These are phyloP conservation scores for Ivindomyrus marchei DNA, from an alignment of 2,113 vertebrate genomes.

Conservation along the genomic window DNA sequence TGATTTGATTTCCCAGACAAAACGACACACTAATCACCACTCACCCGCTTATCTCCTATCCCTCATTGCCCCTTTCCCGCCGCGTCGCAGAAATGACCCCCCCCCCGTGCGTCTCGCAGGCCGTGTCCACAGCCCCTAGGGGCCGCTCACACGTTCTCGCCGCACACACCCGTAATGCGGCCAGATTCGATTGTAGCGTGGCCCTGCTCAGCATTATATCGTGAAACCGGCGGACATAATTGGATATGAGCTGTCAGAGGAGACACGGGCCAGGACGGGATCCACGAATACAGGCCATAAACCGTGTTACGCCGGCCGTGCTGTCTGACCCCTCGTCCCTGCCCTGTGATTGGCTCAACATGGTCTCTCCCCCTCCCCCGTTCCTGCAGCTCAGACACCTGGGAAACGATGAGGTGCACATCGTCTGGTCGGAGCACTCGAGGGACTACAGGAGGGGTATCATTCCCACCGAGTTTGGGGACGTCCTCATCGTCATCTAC, in stretches of 20 bases:
- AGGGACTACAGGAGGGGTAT: slow-evolving; percentile 95
- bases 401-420: slow-evolving; percentile 98
- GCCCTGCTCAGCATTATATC: slow-evolving; percentile 89
- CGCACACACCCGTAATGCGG: slow-evolving; percentile 89
- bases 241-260: slow-evolving; percentile 67
- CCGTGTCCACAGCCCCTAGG: slow-evolving; percentile 69
- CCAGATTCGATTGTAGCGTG: slow-evolving; percentile 91
- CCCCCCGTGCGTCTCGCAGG: slow-evolving; percentile 64
- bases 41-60: slow-evolving; percentile 73
- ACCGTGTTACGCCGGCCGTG: slow-evolving; percentile 54
- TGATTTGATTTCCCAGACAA: slow-evolving; percentile 76
- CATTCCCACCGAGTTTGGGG: slow-evolving; percentile 97
- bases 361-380: not conserved
- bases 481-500: slow-evolving; percentile 96
- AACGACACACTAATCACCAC: slow-evolving; percentile 76
- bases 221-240: slow-evolving; percentile 89
- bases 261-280: slow-evolving; percentile 56
- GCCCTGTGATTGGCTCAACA: not conserved
- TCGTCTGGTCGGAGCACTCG: slow-evolving; percentile 97
- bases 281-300: slow-evolving; percentile 44
- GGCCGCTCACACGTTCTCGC: slow-evolving; percentile 70
- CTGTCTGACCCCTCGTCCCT: not conserved
- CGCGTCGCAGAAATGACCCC: slow-evolving; percentile 70
- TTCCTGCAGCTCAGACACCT: slow-evolving; percentile 80
- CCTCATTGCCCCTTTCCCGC: slow-evolving; percentile 76